Base-by-base conservation (phyloP, 2,797 vertebrate genomes). In the Syngnathus acus region DNA sequence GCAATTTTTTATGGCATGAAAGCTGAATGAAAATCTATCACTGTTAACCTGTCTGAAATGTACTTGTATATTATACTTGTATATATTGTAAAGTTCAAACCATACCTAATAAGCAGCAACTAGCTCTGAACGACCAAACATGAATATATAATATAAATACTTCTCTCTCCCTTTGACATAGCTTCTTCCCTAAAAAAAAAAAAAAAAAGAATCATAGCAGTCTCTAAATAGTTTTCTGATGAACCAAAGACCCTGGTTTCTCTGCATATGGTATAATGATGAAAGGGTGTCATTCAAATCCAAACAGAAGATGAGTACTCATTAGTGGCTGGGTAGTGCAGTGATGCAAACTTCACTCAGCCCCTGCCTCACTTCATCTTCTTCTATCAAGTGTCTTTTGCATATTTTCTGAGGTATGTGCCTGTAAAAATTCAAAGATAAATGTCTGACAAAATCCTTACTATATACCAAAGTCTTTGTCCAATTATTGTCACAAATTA, bases 141-240 rank as follows among this genome's bases (percentile, higher is more conserved):
- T 32, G 32, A 32, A 32, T 32, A 32, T 32, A 32, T 32, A 69
- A 68, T 73, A 79, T 76, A 63, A 78, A 79, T 81, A 80, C 77
- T 82, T 32, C 0, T 32, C 32, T 74, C 72, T 0, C n/a, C 62
- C 55, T 75, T 59, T 64, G 51, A 69, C 54, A 78, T 79, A 82
- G 68, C 48, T 50, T 47, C 16, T 45, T 54, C 67, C 47, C 32
- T 32, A 32, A 32, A 32, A 32, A 32, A 32, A 26, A 26, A 26
- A 26, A 26, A 26, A 32, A 32, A 32, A 32, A 4, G 32, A 3
- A 43, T 13, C 42, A 43, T 43, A 60, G 40, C 67, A 75, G 67
- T 26, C 53, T 74, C 50, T 61, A 68, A 69, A 65, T 66, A 58
- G 66, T 67, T 75, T 81, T 68, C 67, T 71, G 61, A 64, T 74